Percentiles rank a stretch among this genome's conserved stretches.
Conservation (phyloP, 2,113 vertebrate species). For the Grammomys dolichurus region DNA sequence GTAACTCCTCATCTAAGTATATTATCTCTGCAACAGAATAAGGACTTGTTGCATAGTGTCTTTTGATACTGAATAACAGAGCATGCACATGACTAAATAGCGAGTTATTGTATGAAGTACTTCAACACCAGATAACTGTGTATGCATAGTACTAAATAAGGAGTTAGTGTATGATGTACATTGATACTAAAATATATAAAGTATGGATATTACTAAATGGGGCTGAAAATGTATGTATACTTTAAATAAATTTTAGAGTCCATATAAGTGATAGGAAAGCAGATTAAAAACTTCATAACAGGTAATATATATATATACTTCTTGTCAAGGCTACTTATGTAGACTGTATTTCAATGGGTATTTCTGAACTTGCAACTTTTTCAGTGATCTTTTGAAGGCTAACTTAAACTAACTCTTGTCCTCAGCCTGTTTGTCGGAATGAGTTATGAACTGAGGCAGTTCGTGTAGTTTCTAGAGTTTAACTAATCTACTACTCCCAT, state of each 20-base stretch:
- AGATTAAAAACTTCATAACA: constrained; percentile 31
- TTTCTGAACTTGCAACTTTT: not conserved
- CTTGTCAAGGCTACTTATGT: not conserved
- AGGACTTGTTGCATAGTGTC: not conserved
- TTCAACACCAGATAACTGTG: not conserved
- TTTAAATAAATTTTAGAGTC: constrained; percentile 49
- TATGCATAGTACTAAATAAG: not conserved
- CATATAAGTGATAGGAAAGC: constrained; percentile 7
- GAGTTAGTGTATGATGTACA: too few relatives aligned
- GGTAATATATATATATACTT: not conserved
- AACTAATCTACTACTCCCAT: not conserved
- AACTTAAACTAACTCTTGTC: not conserved
- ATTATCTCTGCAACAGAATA: not conserved
- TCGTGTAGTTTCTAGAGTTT: constrained; percentile 32
- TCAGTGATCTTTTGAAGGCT: not conserved
- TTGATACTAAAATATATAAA: too few relatives aligned
- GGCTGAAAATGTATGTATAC: not conserved
- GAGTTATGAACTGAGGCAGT: not conserved
- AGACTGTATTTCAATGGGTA: not conserved
- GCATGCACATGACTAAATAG: not conserved
- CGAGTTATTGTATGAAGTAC: not conserved
- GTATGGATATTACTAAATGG: not conserved
- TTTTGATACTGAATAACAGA: not conserved
- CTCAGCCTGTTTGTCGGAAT: not conserved
- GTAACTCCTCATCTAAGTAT: not conserved